Evolutionary conservation across 1,140 invertebrate species (phyloP), one percentile per base, ranked within the genome.

Genomic region (Platyscapa corneri): DNA sequence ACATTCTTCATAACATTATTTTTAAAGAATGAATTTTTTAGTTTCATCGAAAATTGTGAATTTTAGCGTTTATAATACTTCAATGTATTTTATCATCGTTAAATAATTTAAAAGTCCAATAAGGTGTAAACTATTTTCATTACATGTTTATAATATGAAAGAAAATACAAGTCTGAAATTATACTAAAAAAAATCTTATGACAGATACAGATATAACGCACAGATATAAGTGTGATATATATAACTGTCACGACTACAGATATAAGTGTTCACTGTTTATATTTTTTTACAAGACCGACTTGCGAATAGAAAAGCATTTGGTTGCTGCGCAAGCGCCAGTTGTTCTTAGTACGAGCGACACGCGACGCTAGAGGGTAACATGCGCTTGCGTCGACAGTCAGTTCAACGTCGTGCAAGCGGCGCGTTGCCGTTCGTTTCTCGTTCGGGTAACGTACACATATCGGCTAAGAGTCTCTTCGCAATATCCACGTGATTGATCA

Each of bases 321-420:
- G 12, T 53, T 77, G 10, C 0, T 23, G 79, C 79, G 79, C 79
- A 81, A 18, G 42, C 79, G 79, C 65, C 14, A 6, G 3, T 27
- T 12, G 7, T 30, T 3, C 12, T 8, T 30, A 30, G 32, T 16
- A 23, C 37, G 34, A 60, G 14, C n/a, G 46, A 23, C 75, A 56
- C 37, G 37, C 70, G 70, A 74, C 10, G 23, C 20, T 8, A 37
- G 23, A 42, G 27, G 12, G 37, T n/a, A 42, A 42, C 23, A 8
- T 42, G 46, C 42, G 75, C 75, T 77, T 77, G 46, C 46, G 75
- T 77, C 72, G 72, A 49, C 72, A 30, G 76, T 39, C 42, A 72
- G 65, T 81, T 10, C 60, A 64, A 37, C 39, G 60, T 42, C 46
- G 78, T 42, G 23, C 78, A 37, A 81, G 78, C 64, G 14, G 16